Evolutionary conservation across 2,888 invertebrate species (phyloP).

Genomic region (Troilus luridus): DNA sequence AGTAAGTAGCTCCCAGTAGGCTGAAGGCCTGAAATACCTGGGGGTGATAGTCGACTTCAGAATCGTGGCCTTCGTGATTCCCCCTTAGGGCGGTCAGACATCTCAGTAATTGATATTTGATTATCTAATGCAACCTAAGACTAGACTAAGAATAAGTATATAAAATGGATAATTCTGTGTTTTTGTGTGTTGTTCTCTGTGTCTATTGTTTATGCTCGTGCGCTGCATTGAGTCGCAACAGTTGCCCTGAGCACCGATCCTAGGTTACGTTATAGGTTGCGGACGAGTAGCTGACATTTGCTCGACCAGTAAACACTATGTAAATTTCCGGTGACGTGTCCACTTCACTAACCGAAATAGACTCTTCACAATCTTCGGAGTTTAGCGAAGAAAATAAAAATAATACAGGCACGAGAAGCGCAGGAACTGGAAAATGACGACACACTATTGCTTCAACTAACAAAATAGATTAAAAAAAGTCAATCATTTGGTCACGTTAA

Average conservation of each 20-base stretch:
- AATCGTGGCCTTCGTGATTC: too few relatives aligned
- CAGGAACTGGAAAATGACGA: background rate
- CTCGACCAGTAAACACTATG: constrained; percentile 39
- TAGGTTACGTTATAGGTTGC: background rate
- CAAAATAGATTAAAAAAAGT: background rate
- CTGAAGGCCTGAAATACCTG: too few relatives aligned
- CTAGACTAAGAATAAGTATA: too few relatives aligned
- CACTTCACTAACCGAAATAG: constrained; percentile 33
- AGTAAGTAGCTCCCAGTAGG: too few relatives aligned
- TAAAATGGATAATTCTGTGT: too few relatives aligned
- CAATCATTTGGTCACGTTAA: background rate
- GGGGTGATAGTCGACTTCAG: too few relatives aligned
- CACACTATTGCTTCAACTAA: background rate
- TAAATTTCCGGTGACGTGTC: constrained; percentile 47
- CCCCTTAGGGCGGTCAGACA: too few relatives aligned
- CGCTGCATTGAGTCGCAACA: background rate
- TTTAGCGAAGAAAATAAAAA: background rate
- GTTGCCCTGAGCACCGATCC: background rate
- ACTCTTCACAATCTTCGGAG: background rate
- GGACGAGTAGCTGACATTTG: constrained; percentile 23
- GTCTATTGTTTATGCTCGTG: background rate
- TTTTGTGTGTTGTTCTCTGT: too few relatives aligned
- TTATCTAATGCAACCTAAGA: too few relatives aligned
- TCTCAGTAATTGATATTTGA: too few relatives aligned
- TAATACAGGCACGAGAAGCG: background rate